Base-by-base conservation (phyloP, 2,888 invertebrate genomes). In the Epirrita christyi region DNA sequence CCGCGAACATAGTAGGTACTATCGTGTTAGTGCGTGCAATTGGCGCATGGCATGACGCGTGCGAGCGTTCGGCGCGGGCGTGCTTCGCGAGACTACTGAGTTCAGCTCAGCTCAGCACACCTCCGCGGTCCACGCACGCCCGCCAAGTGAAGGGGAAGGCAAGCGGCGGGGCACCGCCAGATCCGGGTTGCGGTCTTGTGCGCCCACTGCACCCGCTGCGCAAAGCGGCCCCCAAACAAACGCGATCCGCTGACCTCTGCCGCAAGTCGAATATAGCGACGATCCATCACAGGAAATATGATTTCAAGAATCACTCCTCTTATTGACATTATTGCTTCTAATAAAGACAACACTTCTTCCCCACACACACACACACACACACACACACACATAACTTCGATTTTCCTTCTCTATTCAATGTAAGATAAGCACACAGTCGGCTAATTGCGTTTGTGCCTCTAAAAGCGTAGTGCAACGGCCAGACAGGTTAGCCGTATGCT, bases 61-160 rank as follows among this genome's bases (percentile, higher is more conserved):
- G 78, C 79, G 80, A 72, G 74, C 79, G 59, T 58, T 44, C 45
- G 83, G 85, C 83, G 75, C 76, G 83, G 82, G 75, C 76, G 83
- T 85, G 81, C 70, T 80, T 81, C 86, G 89, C 89, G 88, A 85
- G 83, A 87, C 85, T 88, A 85, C 78, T 73, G 74, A 72, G 68
- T 68, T 58, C 59, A 36, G 66, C 43, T 38, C 38, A 66, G 70
- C 71, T 74, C 71, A 74, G 76, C 76, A 72, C 78, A 78, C 85
- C 82, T 84, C 81, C 49, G 37, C 58, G 58, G 48, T 80, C 81
- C 83, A 81, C 83, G 82, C 82, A 80, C 78, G 81, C 80, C 80
- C 81, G 83, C 79, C 73, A 77, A 85, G 91, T 89, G 90, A 90
- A 90, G 91, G 90, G 90, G 90, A 87, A 86, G 90, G 88, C 88